Conservation (phyloP, 1,140 invertebrate genomes). For the Psix sp. region DNA sequence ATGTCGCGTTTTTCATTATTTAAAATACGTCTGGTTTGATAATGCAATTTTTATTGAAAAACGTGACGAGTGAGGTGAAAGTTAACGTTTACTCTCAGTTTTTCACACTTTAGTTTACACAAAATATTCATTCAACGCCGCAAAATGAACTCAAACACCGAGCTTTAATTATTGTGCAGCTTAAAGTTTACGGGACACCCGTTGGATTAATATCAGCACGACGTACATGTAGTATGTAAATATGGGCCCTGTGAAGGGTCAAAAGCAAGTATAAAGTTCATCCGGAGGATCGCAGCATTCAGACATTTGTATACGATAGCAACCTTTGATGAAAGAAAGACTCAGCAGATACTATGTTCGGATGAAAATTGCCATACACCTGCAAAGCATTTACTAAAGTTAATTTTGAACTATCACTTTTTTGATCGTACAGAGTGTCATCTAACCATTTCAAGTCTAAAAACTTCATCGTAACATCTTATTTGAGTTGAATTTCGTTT, state of each 20-base stretch:
- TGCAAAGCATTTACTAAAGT: slow-evolving; percentile 33
- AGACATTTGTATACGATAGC: slow-evolving; percentile 35
- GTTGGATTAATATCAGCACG: slow-evolving; percentile 58
- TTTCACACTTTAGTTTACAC: slow-evolving; percentile 1
- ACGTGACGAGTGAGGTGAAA: too few species aligned
- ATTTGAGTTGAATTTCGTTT: too few species aligned
- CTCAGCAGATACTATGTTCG: slow-evolving; percentile 20
- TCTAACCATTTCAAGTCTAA: too few species aligned
- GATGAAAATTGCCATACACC: slow-evolving; percentile 44
- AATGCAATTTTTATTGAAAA: too few species aligned
- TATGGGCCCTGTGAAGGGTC: slow-evolving; percentile 55
- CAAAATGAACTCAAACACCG: slow-evolving; percentile 15
- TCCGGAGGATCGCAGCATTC: slow-evolving; percentile 35
- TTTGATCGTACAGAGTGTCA: too few species aligned
- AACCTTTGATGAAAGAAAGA: slow-evolving; percentile 33
- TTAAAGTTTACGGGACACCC: slow-evolving; percentile 45
- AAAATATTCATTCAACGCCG: slow-evolving; percentile 12
- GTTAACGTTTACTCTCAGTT: too few species aligned
- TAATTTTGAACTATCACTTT: too few species aligned
- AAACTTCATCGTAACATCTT: too few species aligned
- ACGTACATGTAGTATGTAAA: slow-evolving; percentile 61
- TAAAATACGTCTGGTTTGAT: too few species aligned
- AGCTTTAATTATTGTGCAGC: slow-evolving; percentile 34
- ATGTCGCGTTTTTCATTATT: too few species aligned
- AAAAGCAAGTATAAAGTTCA: slow-evolving; percentile 56